Evolutionary conservation across 2,888 invertebrate genomes (phyloP), one percentile per base, ranked within the genome.

Genomic region (Cheilosia urbana): DNA sequence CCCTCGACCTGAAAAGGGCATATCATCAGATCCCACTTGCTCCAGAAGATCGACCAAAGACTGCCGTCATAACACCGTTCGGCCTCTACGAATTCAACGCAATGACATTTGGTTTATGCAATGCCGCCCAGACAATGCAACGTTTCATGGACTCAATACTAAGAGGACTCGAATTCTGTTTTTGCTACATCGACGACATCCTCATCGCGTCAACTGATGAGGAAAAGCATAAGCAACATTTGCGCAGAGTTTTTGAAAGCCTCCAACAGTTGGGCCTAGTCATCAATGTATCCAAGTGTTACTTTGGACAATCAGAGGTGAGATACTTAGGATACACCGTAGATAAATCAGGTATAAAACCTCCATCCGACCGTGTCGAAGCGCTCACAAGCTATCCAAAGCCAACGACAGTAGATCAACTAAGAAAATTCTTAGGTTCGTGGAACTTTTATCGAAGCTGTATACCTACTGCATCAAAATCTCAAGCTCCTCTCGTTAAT

Each of bases 231-330:
- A 24, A 15, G 40, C 15, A 75, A 65, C 47, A 49, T 49, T 15
- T 75, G 21, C 49, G 27, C 27, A 27, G 4, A 13, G 40, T 58
- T 15, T 27, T 58, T 19, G 58, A 58, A 19, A 58, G 49, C 4
- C 15, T 15, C 15, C 40, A 42, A n/a, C 40, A 51, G 17, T 58
- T 13, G 30, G 49, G 58, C 4, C 27, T 66, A 30, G n/a, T 37
- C 30, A 66, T 76, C 49, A 66, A 42, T 42, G 40, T 42, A 27
- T 13, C 57, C 34, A 89, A 88, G 55, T 88, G 82, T 27, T 24
- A 40, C 51, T 76, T 77, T 69, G 63, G 55, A 47, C 62, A 15
- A 2, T 11, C 71, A 21, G 71, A 71, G 24, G 71, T 65, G 6
- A 49, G 71, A 57, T 78, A 71, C 57, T 21, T 71, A 37, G 49